phyloP scores from a whole-genome alignment of 1,140 invertebrate species.

The Diachasmimorpha longicaudata region DNA sequence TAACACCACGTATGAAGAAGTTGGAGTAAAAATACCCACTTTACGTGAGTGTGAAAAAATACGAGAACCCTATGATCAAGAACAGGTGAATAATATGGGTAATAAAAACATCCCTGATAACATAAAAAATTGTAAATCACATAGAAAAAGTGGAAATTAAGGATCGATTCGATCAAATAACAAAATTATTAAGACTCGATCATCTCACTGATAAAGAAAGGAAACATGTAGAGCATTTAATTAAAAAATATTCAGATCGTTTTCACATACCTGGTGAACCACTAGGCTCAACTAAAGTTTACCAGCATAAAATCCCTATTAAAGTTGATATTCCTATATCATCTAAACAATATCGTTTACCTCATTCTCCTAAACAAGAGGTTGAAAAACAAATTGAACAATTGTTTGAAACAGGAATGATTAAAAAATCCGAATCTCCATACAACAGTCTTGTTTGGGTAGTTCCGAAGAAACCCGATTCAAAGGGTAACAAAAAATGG shows the following conservation, averaged over 20 bases:
- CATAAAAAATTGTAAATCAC: background rate
- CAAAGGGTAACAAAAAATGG: slow-evolving; percentile 44
- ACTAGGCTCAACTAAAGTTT: background rate
- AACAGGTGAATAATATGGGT: background rate
- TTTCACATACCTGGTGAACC: slow-evolving; percentile 21
- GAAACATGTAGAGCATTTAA: slow-evolving; percentile 11
- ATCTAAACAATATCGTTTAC: slow-evolving; percentile 36
- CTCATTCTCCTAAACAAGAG: slow-evolving; percentile 35
- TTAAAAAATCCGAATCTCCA: slow-evolving; percentile 29
- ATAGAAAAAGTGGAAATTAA: background rate
- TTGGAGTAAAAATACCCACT: slow-evolving; percentile 2
- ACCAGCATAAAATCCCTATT: slow-evolving; percentile 5
- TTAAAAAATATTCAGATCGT: slow-evolving; percentile 14
- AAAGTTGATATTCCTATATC: background rate
- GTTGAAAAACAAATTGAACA: slow-evolving; percentile 38
- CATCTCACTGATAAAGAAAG: slow-evolving; percentile 29
- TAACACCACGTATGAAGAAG: slow-evolving; percentile 11
- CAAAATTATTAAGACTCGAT: slow-evolving; percentile 16
- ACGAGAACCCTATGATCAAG: background rate
- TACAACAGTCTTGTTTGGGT: slow-evolving; percentile 44
- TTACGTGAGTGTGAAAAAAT: background rate
- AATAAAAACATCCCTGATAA: background rate
- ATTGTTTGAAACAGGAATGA: slow-evolving; percentile 34
- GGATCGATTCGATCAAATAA: background rate
- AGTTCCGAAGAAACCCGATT: slow-evolving; percentile 51